These are phyloP conservation scores for Nomada hirtipes DNA, from an alignment of 2,888 invertebrate genomes.

Conservation along the genomic window DNA sequence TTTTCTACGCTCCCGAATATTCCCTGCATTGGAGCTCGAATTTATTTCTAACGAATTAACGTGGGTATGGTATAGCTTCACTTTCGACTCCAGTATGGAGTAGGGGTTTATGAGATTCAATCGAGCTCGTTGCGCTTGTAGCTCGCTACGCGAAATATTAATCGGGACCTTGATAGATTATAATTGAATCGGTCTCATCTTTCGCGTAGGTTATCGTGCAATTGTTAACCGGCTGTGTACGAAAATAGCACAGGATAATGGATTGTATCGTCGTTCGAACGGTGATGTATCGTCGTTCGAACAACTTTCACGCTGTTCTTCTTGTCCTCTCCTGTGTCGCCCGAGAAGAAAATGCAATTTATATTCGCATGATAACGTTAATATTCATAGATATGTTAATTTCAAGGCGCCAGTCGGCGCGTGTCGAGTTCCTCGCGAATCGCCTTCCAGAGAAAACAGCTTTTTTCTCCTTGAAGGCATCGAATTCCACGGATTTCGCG, in stretches of 20 bases:
- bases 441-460: not conserved
- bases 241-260: constrained; percentile 30
- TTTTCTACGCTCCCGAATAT: too few species aligned
- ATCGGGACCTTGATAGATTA: constrained; percentile 18
- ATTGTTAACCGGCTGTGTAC: constrained; percentile 20
- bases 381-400: constrained; percentile 63
- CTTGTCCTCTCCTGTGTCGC: not conserved
- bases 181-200: constrained; percentile 27
- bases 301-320: not conserved
- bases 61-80: too few species aligned
- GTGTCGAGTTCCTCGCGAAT: constrained; percentile 3
- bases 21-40: too few species aligned
- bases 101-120: not conserved
- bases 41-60: too few species aligned
- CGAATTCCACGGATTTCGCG: constrained; percentile 4
- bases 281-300: not conserved
- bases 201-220: constrained; percentile 25
- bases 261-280: not conserved
- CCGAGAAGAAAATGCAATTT: constrained; percentile 13
- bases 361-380: constrained; percentile 18
- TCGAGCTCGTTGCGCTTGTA: not conserved
- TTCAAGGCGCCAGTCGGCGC: constrained; percentile 26
- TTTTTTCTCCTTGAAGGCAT: not conserved
- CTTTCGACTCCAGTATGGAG: too few species aligned
- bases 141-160: constrained; percentile 9